Conservation (phyloP, 2,888 invertebrate genomes). For the Toxonevra muliebris region DNA sequence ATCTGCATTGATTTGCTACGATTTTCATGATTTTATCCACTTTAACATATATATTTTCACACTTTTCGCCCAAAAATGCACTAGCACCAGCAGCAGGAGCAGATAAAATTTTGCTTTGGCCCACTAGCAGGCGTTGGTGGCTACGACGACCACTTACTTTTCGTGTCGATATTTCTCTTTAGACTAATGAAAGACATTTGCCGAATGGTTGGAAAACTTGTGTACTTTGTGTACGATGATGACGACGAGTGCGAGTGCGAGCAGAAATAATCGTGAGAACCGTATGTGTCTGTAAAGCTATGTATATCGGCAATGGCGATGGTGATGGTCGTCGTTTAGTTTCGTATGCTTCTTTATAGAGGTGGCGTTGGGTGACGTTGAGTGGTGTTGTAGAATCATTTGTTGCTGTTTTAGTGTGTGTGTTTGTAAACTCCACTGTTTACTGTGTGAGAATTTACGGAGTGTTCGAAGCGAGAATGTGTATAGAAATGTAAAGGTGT, state of each 20-base stretch:
- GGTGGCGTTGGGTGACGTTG: background rate
- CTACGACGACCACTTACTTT: constrained; percentile 58
- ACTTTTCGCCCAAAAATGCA: constrained; percentile 41
- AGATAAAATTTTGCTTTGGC: constrained; percentile 15
- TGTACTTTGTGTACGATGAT: background rate
- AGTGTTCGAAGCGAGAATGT: background rate
- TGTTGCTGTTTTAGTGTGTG: background rate
- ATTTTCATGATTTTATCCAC: constrained; percentile 50
- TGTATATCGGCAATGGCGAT: constrained; percentile 1
- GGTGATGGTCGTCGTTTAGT: background rate
- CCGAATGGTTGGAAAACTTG: background rate
- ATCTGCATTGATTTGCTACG: constrained; percentile 54
- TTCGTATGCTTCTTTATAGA: background rate
- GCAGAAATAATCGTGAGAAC: background rate
- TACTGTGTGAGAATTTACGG: background rate
- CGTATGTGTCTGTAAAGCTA: constrained; percentile 10
- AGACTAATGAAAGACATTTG: constrained; percentile 48
- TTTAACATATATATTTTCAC: constrained; percentile 51
- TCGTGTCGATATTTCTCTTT: constrained; percentile 64
- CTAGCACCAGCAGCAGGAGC: constrained; percentile 39
- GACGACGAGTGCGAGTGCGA: no score
- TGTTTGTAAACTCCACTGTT: background rate
- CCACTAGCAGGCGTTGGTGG: constrained; percentile 39
- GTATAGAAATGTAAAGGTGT: background rate
- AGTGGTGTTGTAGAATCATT: background rate